Conservation (phyloP, 2,113 vertebrate species). For the Onychostoma macrolepis region DNA sequence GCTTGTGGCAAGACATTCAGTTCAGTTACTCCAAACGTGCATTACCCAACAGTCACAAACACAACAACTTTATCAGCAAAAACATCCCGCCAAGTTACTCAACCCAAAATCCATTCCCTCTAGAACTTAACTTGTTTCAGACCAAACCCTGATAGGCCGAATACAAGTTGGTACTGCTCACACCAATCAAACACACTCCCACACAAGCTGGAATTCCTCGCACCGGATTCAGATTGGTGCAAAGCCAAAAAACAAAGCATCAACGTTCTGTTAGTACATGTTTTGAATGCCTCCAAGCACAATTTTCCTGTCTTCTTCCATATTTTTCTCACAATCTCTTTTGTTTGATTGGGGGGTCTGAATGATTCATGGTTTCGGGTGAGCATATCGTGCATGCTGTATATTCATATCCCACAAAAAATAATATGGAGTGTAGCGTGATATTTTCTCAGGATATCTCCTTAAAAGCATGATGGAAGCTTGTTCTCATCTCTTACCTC, state of each 20-base stretch:
- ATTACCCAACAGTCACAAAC: neutral
- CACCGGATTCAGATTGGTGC: neutral
- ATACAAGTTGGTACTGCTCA: slow-evolving; percentile 40
- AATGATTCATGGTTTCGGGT: slow-evolving; percentile 49
- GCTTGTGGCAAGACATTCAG: neutral
- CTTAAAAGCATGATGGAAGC: neutral
- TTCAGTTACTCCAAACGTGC: neutral
- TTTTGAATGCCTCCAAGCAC: neutral
- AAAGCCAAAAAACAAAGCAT: slow-evolving; percentile 7
- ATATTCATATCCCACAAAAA: neutral
- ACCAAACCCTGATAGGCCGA: neutral
- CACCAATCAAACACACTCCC: slow-evolving; percentile 21
- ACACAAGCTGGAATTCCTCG: slow-evolving; percentile 27
- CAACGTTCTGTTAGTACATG: slow-evolving; percentile 42
- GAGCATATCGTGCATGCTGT: neutral
- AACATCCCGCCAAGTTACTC: neutral
- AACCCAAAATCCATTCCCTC: slow-evolving; percentile 5
- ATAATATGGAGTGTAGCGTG: neutral
- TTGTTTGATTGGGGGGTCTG: slow-evolving; percentile 16
- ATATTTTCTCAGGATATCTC: neutral
- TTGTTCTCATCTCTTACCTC: neutral
- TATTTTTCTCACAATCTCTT: slow-evolving; percentile 16
- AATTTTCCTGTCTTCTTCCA: slow-evolving; percentile 9
- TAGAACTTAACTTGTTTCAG: slow-evolving; percentile 1
- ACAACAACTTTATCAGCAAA: neutral